Conservation (phyloP, 2,888 invertebrate species). For the Macrophya alboannulata region DNA sequence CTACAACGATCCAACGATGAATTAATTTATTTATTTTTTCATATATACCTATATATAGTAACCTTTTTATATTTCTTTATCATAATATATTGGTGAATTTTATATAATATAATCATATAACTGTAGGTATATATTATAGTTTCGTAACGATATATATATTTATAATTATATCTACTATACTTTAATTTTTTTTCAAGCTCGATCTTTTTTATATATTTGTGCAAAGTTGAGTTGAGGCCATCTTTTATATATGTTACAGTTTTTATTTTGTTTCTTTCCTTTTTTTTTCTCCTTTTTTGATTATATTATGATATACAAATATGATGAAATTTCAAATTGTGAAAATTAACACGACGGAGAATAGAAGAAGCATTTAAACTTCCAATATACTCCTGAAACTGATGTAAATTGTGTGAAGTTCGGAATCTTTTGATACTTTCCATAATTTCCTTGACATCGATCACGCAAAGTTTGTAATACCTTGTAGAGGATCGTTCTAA, state of each 20-base stretch:
- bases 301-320: neutral
- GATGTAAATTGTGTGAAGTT: neutral
- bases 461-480: neutral
- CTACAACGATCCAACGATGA: constrained; percentile 29
- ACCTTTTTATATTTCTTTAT: neutral
- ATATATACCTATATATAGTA: neutral
- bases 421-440: neutral
- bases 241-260: neutral
- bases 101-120: neutral
- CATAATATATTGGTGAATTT: constrained; percentile 17
- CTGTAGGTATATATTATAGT: neutral
- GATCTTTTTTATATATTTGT: constrained; percentile 4
- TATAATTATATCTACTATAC: neutral
- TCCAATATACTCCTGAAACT: neutral
- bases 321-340: neutral
- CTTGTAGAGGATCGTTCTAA: neutral
- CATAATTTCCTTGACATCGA: too few relatives aligned
- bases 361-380: neutral
- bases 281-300: neutral
- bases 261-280: neutral
- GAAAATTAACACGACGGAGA: neutral
- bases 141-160: neutral
- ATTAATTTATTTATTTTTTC: neutral
- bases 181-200: constrained; percentile 17
- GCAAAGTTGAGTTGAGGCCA: neutral